Conservation (phyloP, 2,113 vertebrate genomes). For the Prolemur simus region DNA sequence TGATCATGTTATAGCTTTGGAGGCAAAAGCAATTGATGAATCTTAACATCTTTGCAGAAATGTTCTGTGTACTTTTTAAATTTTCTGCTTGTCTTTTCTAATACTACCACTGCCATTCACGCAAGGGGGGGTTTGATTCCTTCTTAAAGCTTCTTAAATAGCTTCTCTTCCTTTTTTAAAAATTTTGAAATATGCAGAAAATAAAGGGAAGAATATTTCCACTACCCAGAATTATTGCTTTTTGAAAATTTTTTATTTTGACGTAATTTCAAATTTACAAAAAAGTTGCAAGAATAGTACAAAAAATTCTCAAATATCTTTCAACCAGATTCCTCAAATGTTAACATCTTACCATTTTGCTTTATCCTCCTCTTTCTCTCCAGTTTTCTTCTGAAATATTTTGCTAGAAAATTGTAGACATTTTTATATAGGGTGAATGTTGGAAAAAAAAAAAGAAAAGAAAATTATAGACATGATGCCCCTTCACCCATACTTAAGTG, state of each 20-base stretch:
- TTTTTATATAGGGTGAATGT: not conserved
- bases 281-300: not conserved
- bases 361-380: not conserved
- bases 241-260: not conserved
- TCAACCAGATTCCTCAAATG: not conserved
- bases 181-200: not conserved
- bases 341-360: constrained; percentile 33
- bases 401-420: not conserved
- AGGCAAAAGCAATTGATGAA: not conserved
- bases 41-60: not conserved
- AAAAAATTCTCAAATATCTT: constrained; percentile 27
- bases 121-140: not conserved
- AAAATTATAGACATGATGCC: not conserved
- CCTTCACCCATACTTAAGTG: not conserved
- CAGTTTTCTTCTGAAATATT: constrained; percentile 42
- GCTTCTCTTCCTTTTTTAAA: not conserved
- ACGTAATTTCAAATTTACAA: constrained; percentile 31
- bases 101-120: not conserved
- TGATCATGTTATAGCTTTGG: not conserved
- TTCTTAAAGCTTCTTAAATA: not conserved
- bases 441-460: not conserved
- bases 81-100: not conserved
- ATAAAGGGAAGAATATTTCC: constrained; percentile 9
- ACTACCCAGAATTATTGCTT: not conserved
- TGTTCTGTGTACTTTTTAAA: not conserved